A percentile compares a stretch with the other conserved stretches of the same genome.
Conservation (phyloP, 2,888 invertebrate genomes). For the Heliconius hortense region DNA sequence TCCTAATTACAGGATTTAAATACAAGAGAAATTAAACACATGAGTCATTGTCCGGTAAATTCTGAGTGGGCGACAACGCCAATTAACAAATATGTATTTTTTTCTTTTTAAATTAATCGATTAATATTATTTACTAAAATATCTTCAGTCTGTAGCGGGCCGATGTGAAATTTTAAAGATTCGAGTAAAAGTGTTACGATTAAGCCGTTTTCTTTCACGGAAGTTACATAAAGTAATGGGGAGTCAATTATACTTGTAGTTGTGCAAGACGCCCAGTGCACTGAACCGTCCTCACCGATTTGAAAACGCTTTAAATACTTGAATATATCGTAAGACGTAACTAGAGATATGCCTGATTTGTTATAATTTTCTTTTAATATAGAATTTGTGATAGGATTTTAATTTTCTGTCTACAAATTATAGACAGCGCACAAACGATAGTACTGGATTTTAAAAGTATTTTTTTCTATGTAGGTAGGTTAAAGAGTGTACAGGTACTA, state of each 20-base stretch:
- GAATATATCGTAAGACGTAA: background rate
- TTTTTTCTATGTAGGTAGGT: no score
- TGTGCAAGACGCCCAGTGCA: conserved; percentile 20
- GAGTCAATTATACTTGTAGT: conserved; percentile 30
- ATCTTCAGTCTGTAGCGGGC: conserved; percentile 5
- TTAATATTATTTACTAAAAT: background rate
- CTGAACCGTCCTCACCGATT: conserved; percentile 1
- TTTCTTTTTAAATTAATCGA: background rate
- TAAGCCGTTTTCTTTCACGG: conserved; percentile 31
- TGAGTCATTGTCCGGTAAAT: background rate
- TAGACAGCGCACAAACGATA: no score
- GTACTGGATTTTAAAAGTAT: no score
- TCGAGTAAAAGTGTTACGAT: conserved; percentile 42
- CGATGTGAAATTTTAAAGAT: conserved; percentile 38
- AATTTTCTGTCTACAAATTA: no score
- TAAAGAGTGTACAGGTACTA: no score
- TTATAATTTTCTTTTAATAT: background rate
- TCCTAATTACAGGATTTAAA: no score
- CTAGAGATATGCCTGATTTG: background rate
- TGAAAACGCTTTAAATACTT: background rate
- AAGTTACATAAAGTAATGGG: conserved; percentile 38
- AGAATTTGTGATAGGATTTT: background rate
- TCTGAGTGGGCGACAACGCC: background rate
- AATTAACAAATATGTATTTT: background rate
- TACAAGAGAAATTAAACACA: background rate